Percentiles rank a stretch among this genome's conserved stretches.
These are phyloP conservation scores for Plutomurus gul DNA, from an alignment of 1,140 invertebrate genomes.

Conservation along the genomic window DNA sequence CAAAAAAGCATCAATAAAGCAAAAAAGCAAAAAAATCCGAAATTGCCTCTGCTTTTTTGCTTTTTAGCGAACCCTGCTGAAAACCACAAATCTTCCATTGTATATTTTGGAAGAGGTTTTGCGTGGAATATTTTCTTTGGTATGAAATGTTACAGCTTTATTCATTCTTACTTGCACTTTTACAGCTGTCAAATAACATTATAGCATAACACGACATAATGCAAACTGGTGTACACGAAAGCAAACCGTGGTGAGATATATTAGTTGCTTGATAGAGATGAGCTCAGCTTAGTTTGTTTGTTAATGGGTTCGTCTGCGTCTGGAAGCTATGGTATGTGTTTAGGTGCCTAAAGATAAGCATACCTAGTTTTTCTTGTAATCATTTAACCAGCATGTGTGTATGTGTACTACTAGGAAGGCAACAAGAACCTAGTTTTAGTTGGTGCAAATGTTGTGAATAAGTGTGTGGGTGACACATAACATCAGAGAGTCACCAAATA, in stretches of 20 bases:
- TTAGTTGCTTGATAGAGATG: background rate
- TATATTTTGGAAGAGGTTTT: too few relatives aligned
- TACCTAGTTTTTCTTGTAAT: background rate
- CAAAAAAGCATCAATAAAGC: too few relatives aligned
- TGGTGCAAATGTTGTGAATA: constrained; percentile 4
- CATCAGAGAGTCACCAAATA: background rate
- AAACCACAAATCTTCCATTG: too few relatives aligned
- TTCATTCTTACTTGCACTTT: background rate
- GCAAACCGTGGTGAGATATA: background rate
- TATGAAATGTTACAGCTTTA: background rate
- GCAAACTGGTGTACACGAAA: too few relatives aligned
- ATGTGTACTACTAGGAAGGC: background rate
- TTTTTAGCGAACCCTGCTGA: too few relatives aligned
- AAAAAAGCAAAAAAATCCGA: too few relatives aligned
- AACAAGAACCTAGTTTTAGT: background rate
- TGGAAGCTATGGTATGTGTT: background rate
- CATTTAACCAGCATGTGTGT: background rate
- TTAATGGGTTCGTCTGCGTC: background rate
- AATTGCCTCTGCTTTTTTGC: too few relatives aligned
- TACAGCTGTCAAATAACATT: constrained; percentile 6
- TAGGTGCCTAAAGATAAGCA: background rate
- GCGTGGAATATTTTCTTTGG: background rate
- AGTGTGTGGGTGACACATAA: constrained; percentile 22
- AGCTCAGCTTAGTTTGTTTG: constrained; percentile 3
- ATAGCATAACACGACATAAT: background rate